Evolutionary conservation across 2,888 invertebrate species (phyloP), one percentile per base, ranked within the genome.

Genomic region (Epsilonema sp.): DNA sequence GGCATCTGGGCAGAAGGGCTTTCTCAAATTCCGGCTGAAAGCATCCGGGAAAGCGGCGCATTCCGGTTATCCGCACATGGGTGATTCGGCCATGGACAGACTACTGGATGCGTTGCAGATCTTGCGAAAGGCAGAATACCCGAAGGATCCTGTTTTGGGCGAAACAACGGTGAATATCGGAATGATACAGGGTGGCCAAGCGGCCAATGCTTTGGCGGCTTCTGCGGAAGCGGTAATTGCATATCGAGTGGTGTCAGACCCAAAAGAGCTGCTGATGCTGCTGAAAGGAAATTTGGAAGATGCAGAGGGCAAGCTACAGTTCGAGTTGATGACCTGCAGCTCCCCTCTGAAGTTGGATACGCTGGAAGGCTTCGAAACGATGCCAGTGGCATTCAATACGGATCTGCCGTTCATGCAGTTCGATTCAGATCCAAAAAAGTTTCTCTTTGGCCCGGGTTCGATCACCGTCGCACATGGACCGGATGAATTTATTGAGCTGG

Each of bases 101-200:
- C 53, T 61, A 38, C 46, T 61, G 4, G 52, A 56, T 36, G 49
- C 60, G n/a, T 49, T 61, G 21, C 42, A 53, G 22, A 57, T 58
- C 23, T 42, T 61, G 1, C 49, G 55, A 25, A 42, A 51, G 3
- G 43, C 50, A 37, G 23, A 53, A 20, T 61, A 61, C 61, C 60
- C 60, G 1, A 44, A 42, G 20, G 52, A 54, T 26, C 44, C 47
- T 11, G 8, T 31, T 47, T 22, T n/a, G 55, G 58, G 60, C n/a
- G 53, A 52, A 19, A 61, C 61, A 13, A 61, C 61, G 1, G 48
- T 54, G 40, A 61, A 61, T 48, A 53, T 61, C 42, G 61, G 61
- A 1, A 45, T 52, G 19, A 55, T 61, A 22, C 26, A 51, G 19
- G 61, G 61, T 13, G 61, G 61, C 1, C 59, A 58, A 42, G 61